Evolutionary conservation across 2,113 vertebrate genomes (phyloP).

Genomic region (Neomonachus schauinslandi): DNA sequence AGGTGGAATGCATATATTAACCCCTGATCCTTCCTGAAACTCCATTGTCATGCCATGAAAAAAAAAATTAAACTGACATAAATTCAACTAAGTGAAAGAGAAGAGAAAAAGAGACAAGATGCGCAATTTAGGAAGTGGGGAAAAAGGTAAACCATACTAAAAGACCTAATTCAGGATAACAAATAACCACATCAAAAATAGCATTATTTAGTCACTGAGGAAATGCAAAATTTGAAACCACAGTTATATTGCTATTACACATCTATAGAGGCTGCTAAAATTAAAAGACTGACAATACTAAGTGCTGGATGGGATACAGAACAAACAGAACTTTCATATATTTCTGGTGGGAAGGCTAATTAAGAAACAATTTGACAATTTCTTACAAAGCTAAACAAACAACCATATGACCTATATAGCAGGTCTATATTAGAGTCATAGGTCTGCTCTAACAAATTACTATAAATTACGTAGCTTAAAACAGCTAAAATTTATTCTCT

Average conservation of each 20-base stretch:
- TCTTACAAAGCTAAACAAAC: background rate
- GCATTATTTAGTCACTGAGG: background rate
- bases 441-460: background rate
- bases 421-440: background rate
- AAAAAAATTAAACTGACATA: background rate
- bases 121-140: background rate
- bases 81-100: background rate
- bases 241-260: background rate
- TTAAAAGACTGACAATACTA: background rate
- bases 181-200: background rate
- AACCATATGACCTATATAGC: background rate
- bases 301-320: background rate
- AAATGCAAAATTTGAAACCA: background rate
- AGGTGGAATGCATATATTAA: background rate
- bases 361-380: background rate
- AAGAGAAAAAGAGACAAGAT: background rate
- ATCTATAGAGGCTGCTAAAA: background rate
- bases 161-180: background rate
- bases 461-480: background rate
- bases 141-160: background rate
- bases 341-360: background rate
- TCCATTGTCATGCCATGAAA: background rate
- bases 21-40: background rate
- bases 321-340: background rate
- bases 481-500: background rate